Percentiles rank a stretch among this genome's conserved stretches.
Evolutionary conservation across 2,797 vertebrate species (phyloP).

Genomic region (Chromobotia macracanthus): DNA sequence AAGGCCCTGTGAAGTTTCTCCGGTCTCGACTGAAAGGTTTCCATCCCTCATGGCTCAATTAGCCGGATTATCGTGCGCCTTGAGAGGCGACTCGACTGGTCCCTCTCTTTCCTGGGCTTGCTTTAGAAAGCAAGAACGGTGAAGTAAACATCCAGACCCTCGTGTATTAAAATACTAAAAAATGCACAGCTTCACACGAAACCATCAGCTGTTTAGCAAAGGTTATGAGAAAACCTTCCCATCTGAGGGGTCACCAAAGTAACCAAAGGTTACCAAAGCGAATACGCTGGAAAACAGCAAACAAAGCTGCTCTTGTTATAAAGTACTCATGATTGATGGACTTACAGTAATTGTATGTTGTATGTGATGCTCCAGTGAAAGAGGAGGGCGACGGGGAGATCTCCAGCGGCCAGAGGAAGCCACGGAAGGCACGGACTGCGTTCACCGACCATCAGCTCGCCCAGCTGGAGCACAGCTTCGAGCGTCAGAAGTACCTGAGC

Average conservation of each 20-base stretch:
- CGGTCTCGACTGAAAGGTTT: constrained; percentile 80
- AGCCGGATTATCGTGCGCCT: constrained; percentile 95
- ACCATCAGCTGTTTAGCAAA: too few relatives aligned
- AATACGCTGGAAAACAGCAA: too few relatives aligned
- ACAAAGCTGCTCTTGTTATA: too few relatives aligned
- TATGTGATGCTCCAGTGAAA: constrained; percentile 81
- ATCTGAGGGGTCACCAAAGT: too few relatives aligned
- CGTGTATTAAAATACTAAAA: background rate
- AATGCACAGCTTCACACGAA: too few relatives aligned
- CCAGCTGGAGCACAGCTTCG: constrained; percentile 96
- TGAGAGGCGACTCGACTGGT: constrained; percentile 81
- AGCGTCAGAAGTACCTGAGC: constrained; percentile 96
- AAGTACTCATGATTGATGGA: constrained; percentile 30
- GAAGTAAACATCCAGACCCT: constrained; percentile 42
- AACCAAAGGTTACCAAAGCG: too few relatives aligned
- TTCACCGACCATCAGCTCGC: constrained; percentile 98
- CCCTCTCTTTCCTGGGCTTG: constrained; percentile 28
- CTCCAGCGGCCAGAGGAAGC: constrained; percentile 97
- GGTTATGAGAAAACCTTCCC: constrained; percentile 20
- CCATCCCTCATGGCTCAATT: constrained; percentile 93
- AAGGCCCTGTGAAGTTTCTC: constrained; percentile 72
- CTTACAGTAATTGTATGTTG: background rate
- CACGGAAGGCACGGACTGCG: constrained; percentile 94
- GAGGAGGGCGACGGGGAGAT: constrained; percentile 96
- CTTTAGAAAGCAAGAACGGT: constrained; percentile 49